Evolutionary conservation across 2,113 vertebrate genomes (phyloP), one percentile per base, ranked within the genome.

Genomic region (Heterotilapia buettikoferi): DNA sequence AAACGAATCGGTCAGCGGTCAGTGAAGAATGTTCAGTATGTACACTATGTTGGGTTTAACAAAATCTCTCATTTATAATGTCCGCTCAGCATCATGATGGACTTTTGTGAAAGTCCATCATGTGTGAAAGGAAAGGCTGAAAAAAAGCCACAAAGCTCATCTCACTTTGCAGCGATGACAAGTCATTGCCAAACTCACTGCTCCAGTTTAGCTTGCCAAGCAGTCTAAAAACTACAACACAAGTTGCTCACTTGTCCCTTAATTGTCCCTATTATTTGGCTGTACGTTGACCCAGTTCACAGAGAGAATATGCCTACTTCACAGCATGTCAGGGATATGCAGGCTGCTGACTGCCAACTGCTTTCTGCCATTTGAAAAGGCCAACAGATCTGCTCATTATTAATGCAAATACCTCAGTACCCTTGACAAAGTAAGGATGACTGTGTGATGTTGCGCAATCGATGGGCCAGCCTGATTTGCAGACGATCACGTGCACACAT

Each of bases 201-300:
- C 16, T 80, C 57, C 45, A 85, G 19, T 79, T 43, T 43, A 82
- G 38, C 24, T 79, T 85, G 31, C 26, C 12, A 61, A 76, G n/a
- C 24, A 45, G 3, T 59, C 53, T 57, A 38, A 11, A 83, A 33
- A 45, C 33, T 31, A 40, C 79, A 57, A 38, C 11, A 53, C 3
- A 26, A 24, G 2, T 83, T 12, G 9, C 10, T 86, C 8, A 43
- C 59, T 80, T 29, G 2, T 7, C n/a, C 83, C 10, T 45, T 80
- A 5, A 82, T 63, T 54, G 71, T 26, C 29, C 19, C 9, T 2
- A 9, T 45, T 6, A 18, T 56, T 19, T 71, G 2, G 2, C 38
- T 21, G 13, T 19, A 31, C 18, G 10, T 12, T 87, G 86, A 90
- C 84, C 82, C 54, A 93, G 12, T 89, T 93, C 43, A 87, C 50